Conservation (phyloP, 1,140 invertebrate genomes). For the Ips nitidus region DNA sequence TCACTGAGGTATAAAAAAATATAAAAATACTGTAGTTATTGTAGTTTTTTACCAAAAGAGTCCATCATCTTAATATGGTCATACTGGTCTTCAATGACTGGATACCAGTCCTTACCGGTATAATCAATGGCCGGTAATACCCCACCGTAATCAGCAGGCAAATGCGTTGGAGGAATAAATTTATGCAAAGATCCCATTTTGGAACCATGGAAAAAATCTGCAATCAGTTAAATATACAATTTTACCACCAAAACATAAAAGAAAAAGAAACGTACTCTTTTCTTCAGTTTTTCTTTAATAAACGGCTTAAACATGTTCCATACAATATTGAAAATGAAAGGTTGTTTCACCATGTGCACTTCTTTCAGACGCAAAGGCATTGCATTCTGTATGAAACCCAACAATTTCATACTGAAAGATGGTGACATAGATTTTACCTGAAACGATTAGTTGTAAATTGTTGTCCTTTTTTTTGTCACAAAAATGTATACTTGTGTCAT, state of each 20-base stretch:
- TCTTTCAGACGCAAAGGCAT: conserved; percentile 87
- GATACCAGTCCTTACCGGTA: conserved; percentile 71
- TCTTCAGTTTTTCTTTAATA: conserved; percentile 79
- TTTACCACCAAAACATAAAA: conserved; percentile 2
- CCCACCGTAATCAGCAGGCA: conserved; percentile 77
- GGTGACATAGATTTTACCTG: conserved; percentile 55
- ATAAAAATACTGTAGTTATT: no score
- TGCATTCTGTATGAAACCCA: conserved; percentile 82
- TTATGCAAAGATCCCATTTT: conserved; percentile 71
- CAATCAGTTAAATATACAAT: conserved; percentile 35
- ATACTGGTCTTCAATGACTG: conserved; percentile 61
- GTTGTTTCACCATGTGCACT: conserved; percentile 88
- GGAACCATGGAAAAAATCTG: conserved; percentile 76
- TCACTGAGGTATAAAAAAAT: no score
- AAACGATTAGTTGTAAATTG: not conserved
- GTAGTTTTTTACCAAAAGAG: conserved; percentile 55
- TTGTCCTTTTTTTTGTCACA: not conserved
- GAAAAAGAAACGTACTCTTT: conserved; percentile 61
- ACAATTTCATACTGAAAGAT: conserved; percentile 70
- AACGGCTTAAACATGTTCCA: conserved; percentile 89
- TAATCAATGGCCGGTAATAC: conserved; percentile 74
- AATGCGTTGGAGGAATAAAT: conserved; percentile 63
- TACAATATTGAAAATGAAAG: conserved; percentile 84
- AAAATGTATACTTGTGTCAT: conserved; percentile 62
- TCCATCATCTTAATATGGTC: conserved; percentile 68